A percentile compares a stretch with the other conserved stretches of the same genome.
Conservation (phyloP, 2,113 vertebrate species). For the Carollia perspicillata region DNA sequence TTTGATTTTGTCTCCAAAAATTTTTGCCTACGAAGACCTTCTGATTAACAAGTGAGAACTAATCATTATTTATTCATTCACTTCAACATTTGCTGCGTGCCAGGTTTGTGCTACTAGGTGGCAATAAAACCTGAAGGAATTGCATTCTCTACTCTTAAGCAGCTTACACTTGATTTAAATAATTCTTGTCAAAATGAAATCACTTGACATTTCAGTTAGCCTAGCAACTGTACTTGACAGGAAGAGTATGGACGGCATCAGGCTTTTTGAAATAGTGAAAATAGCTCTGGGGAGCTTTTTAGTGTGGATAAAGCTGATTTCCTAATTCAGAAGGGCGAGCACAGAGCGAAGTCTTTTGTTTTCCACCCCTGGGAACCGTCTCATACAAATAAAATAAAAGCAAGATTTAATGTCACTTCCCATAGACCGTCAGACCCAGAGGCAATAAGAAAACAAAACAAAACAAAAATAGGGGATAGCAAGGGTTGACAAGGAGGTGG, state of each 20-base stretch:
- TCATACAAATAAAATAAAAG: neutral
- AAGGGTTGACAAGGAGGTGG: neutral
- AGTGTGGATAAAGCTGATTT: neutral
- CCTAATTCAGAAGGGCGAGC: neutral
- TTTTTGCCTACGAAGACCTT: neutral
- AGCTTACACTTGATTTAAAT: neutral
- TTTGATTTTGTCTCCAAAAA: neutral
- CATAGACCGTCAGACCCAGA: neutral
- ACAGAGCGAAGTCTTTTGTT: neutral
- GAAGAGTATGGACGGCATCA: neutral
- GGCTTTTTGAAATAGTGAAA: neutral
- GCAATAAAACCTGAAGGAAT: neutral
- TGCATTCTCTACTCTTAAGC: neutral
- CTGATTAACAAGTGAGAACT: neutral
- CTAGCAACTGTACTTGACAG: neutral
- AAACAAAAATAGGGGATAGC: neutral
- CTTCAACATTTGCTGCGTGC: neutral
- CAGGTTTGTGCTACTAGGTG: neutral
- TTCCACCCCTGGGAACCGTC: neutral
- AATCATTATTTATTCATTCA: neutral
- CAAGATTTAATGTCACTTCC: neutral
- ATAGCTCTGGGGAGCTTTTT: neutral
- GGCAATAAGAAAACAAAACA: neutral
- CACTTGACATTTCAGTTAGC: neutral
- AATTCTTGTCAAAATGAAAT: constrained; percentile 17